Evolutionary conservation across 2,888 invertebrate genomes (phyloP).

Genomic region (Pachydiplax longipennis): DNA sequence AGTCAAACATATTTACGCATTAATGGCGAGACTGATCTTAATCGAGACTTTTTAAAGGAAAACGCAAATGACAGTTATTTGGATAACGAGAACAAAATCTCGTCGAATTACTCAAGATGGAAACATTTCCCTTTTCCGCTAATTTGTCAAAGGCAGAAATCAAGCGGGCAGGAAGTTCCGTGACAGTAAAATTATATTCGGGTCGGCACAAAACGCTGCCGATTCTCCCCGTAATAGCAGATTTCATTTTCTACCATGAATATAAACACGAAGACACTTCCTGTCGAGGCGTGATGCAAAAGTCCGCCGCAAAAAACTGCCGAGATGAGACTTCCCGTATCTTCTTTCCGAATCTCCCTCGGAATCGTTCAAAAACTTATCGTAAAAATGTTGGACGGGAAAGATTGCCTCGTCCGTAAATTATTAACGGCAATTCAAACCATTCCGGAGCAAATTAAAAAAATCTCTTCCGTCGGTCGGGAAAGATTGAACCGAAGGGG

Average conservation of each 20-base stretch:
- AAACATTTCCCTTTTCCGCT: too few relatives aligned
- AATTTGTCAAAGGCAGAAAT: not conserved
- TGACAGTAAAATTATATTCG: not conserved
- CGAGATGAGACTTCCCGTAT: not conserved
- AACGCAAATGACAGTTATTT: too few relatives aligned
- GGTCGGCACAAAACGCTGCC: not conserved
- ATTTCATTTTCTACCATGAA: not conserved
- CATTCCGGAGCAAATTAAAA: conserved; percentile 23
- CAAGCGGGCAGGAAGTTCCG: not conserved
- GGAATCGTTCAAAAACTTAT: conserved; percentile 13
- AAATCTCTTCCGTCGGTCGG: not conserved
- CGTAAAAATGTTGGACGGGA: conserved; percentile 1
- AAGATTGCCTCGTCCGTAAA: conserved; percentile 31
- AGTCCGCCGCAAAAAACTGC: not conserved
- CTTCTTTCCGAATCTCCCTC: not conserved
- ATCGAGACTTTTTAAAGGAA: too few relatives aligned
- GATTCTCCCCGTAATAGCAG: not conserved
- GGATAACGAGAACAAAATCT: too few relatives aligned
- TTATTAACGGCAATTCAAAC: conserved; percentile 16
- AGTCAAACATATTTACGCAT: too few relatives aligned
- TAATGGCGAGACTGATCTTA: too few relatives aligned
- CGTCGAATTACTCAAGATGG: too few relatives aligned
- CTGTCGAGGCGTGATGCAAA: not conserved
- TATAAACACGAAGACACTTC: not conserved
- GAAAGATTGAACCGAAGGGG: not conserved